These are phyloP conservation scores for Drosophila anomalata DNA, from an alignment of 2,888 invertebrate species.

Conservation along the genomic window DNA sequence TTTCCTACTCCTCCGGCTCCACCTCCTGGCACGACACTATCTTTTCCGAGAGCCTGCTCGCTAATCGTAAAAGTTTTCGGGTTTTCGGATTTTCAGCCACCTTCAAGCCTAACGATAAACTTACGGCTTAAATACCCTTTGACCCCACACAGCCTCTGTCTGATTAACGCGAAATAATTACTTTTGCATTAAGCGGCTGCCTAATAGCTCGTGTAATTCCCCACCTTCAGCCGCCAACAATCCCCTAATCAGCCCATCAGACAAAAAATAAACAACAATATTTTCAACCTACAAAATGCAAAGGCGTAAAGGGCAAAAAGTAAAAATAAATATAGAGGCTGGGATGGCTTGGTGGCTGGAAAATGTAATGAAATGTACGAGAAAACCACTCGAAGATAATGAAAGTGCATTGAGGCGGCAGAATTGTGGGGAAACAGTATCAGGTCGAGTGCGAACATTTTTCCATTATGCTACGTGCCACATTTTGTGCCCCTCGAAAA, in stretches of 20 bases:
- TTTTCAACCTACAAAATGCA: slow-evolving; percentile 21
- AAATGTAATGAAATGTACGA: slow-evolving; percentile 30
- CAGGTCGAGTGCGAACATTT: slow-evolving; percentile 67
- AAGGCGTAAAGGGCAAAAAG: slow-evolving; percentile 3
- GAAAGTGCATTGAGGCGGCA: slow-evolving; percentile 74
- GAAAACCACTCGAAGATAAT: slow-evolving; percentile 80
- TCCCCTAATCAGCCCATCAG: slow-evolving; percentile 69
- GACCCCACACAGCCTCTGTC: slow-evolving; percentile 40
- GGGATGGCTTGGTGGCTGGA: not conserved
- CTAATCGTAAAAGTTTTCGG: slow-evolving; percentile 77
- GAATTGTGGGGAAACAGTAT: slow-evolving; percentile 50
- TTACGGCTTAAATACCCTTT: slow-evolving; percentile 68
- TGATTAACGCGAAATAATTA: slow-evolving; percentile 77
- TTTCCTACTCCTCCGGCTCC: slow-evolving; percentile 62
- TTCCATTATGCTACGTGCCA: slow-evolving; percentile 67
- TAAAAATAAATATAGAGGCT: not conserved
- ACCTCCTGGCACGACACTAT: slow-evolving; percentile 54
- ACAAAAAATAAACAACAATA: slow-evolving; percentile 32
- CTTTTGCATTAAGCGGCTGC: slow-evolving; percentile 74
- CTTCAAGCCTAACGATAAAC: slow-evolving; percentile 56
- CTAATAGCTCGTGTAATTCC: slow-evolving; percentile 76
- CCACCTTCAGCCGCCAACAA: slow-evolving; percentile 45
- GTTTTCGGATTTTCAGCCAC: slow-evolving; percentile 57
- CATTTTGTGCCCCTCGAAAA: slow-evolving; percentile 54
- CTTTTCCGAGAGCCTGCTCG: slow-evolving; percentile 45